These are phyloP conservation scores for Paramormyrops hopkinsi DNA, from an alignment of 2,797 vertebrate genomes.

Conservation along the genomic window DNA sequence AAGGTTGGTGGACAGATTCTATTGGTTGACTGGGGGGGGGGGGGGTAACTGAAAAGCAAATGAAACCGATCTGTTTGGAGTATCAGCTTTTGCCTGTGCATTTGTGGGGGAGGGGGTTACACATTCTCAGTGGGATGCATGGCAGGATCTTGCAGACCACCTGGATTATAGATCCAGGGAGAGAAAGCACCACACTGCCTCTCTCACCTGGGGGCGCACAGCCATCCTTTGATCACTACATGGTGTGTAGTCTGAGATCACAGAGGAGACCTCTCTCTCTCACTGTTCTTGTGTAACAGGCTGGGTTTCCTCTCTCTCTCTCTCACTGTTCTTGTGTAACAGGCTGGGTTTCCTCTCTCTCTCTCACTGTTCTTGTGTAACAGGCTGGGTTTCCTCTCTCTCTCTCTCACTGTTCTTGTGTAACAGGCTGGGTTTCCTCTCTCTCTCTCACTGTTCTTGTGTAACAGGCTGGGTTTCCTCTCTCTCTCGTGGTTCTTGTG, in stretches of 20 bases:
- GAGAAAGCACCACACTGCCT: background rate
- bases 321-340: background rate
- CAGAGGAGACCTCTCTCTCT: background rate
- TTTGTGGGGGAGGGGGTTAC: background rate
- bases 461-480: background rate
- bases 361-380: background rate
- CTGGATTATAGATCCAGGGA: background rate
- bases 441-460: background rate
- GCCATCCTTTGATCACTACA: background rate
- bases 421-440: background rate
- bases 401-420: background rate
- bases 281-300: background rate
- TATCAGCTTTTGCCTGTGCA: constrained; percentile 20
- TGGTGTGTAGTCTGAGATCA: background rate
- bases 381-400: background rate
- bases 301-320: no score
- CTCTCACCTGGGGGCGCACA: background rate
- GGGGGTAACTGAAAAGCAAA: background rate
- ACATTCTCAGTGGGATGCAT: background rate
- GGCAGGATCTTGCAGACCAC: background rate
- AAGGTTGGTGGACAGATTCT: background rate
- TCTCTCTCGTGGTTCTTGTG: background rate
- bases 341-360: background rate
- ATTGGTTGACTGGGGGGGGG: background rate
- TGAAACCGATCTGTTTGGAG: background rate